Evolutionary conservation across 2,797 vertebrate genomes (phyloP).

Genomic region (Darevskia nairensis): DNA sequence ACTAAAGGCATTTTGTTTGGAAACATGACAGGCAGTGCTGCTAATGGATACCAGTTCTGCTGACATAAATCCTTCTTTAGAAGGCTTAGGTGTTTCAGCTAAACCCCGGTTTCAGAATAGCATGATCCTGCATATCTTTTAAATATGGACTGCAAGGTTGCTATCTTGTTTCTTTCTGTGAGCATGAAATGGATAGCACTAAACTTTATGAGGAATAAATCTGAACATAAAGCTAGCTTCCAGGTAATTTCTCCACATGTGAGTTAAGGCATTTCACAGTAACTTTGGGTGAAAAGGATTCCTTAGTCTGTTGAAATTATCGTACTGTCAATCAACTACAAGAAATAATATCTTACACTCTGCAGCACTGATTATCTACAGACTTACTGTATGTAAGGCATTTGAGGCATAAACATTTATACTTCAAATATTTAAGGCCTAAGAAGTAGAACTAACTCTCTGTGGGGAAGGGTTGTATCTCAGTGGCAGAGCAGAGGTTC

Average conservation of each 20-base stretch:
- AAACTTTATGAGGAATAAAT: background rate
- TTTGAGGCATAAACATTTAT: no score
- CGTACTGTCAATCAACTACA: background rate
- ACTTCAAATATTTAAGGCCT: background rate
- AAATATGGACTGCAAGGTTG: background rate
- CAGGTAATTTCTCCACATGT: background rate
- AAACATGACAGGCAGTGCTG: background rate
- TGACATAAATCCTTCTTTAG: constrained; percentile 5
- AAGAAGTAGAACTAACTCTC: background rate
- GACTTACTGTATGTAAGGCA: background rate
- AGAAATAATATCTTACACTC: background rate
- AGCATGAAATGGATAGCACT: background rate
- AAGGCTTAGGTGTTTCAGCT: background rate
- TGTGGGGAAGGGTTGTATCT: background rate
- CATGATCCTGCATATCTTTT: background rate
- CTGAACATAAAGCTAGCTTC: background rate
- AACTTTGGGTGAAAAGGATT: background rate
- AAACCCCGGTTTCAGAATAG: background rate
- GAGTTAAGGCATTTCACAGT: background rate
- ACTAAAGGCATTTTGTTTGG: constrained; percentile 3
- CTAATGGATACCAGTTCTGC: background rate
- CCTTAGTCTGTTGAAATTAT: background rate
- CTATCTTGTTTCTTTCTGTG: background rate
- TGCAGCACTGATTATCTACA: background rate
- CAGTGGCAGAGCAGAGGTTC: background rate